Percentiles rank a stretch among this genome's conserved stretches.
These are phyloP conservation scores for Oostethus manadensis DNA, from an alignment of 2,113 vertebrate genomes.

Conservation along the genomic window DNA sequence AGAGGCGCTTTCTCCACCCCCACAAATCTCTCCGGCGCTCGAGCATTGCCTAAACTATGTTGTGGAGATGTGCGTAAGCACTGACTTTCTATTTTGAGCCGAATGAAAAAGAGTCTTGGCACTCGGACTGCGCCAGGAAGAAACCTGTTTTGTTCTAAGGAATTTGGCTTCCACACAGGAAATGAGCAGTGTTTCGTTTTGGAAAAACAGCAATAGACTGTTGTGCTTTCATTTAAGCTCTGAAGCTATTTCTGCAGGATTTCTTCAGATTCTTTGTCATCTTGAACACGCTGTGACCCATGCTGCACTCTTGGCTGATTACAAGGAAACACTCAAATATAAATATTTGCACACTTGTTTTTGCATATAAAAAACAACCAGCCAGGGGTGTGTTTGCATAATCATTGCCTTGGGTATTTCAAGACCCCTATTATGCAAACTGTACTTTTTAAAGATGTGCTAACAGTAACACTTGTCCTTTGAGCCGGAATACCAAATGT, in stretches of 20 bases:
- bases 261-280: slow-evolving; percentile 6
- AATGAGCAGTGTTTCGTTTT: slow-evolving; percentile 16
- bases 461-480: no score
- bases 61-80: slow-evolving; percentile 71
- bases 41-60: slow-evolving; percentile 59
- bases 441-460: no score
- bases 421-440: no score
- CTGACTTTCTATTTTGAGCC: slow-evolving; percentile 69
- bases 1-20: slow-evolving; percentile 50
- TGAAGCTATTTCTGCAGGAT: not conserved
- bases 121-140: slow-evolving; percentile 49
- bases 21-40: slow-evolving; percentile 62
- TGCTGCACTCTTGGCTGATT: slow-evolving; percentile 8
- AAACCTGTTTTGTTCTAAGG: slow-evolving; percentile 62
- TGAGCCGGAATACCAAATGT: no score
- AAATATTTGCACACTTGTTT: slow-evolving; percentile 11
- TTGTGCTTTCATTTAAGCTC: not conserved
- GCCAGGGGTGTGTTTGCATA: not conserved
- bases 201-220: slow-evolving; percentile 26
- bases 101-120: slow-evolving; percentile 67
- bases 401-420: slow-evolving; percentile 2
- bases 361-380: slow-evolving; percentile 8
- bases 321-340: slow-evolving; percentile 3
- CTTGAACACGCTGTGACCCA: slow-evolving; percentile 19
- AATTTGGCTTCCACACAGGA: slow-evolving; percentile 47